Base-by-base conservation (phyloP, 2,113 vertebrate species). In the Sisor rabdophorus region DNA sequence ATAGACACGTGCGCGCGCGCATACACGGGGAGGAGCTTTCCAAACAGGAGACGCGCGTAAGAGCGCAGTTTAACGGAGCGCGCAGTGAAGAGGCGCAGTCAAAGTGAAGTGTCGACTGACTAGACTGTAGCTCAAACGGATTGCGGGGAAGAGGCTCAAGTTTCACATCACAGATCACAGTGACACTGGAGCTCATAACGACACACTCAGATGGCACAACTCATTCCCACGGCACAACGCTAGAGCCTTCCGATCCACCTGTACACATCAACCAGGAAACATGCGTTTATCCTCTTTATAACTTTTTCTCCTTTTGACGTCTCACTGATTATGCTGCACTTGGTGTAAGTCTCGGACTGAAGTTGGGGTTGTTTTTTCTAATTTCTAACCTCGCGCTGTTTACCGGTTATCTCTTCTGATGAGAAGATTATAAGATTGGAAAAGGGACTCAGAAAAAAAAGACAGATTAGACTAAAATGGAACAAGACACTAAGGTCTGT, bases 101-200 rank as follows among this genome's bases (percentile, higher is more conserved):
- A 55, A 22, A 47, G 70, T 72, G 58, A 63, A 63, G 82, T 75
- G 80, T 89, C 88, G 64, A 79, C 79, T 91, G 92, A 69, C 86
- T 87, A 88, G 59, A 81, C 80, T 86, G 80, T 83, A 72, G 76
- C 28, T 67, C 32, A 40, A 55, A 56, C 52, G 44, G 55, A 32
- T 28, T 54, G 68, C 74, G 80, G 83, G 55, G 54, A 44, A 19
- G 24, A 68, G 47, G 24, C 40, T 59, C 54, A 47, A n/a, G 54
- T 58, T 53, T 60, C 75, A 81, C 56, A 80, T 67, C 55, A 28
- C 65, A 69, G 65, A 52, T 50, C 65, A 69, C 83, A 76, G 82
- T 75, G 71, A 84, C 70, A 75, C 54, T 36, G 76, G 53, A 55
- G 68, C 48, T 55, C 77, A 79, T 20, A 32, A 32, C 32, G 59